A percentile compares a stretch with the other conserved stretches of the same genome.
Evolutionary conservation across 1,140 invertebrate species (phyloP).

Genomic region (Pristionchus pacificus): DNA sequence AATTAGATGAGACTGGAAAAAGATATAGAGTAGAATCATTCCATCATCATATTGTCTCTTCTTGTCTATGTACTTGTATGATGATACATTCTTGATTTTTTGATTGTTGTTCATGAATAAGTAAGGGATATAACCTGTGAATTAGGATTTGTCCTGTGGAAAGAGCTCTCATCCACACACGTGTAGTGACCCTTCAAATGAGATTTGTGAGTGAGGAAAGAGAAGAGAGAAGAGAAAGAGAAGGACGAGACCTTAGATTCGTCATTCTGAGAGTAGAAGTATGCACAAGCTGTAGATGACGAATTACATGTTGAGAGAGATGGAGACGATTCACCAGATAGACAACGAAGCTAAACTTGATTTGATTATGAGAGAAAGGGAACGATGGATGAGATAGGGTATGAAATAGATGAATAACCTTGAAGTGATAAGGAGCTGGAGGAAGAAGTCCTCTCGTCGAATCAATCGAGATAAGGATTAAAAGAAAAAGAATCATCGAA

Average conservation of each 20-base stretch:
- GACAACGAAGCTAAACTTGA: no score
- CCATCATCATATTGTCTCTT: no score
- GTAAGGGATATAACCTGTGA: no score
- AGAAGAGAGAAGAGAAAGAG: no score
- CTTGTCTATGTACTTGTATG: neutral
- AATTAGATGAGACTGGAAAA: neutral
- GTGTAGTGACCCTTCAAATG: neutral
- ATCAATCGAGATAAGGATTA: no score
- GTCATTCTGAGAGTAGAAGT: neutral
- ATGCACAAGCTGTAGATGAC: neutral
- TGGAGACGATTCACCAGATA: neutral
- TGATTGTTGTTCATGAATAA: no score
- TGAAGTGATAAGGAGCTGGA: neutral
- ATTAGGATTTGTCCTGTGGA: no score
- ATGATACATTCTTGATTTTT: neutral
- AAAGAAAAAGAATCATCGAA: no score
- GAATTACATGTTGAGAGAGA: neutral
- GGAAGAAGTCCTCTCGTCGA: no score
- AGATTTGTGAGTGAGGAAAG: no score
- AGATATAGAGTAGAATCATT: neutral
- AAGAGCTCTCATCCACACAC: neutral
- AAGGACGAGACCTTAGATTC: no score
- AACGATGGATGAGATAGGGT: neutral
- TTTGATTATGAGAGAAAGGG: neutral
- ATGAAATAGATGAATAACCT: no score